A percentile compares a stretch with the other conserved stretches of the same genome.
phyloP scores from a whole-genome alignment of 1,140 invertebrate species.

The Diploscapter pachys region DNA sequence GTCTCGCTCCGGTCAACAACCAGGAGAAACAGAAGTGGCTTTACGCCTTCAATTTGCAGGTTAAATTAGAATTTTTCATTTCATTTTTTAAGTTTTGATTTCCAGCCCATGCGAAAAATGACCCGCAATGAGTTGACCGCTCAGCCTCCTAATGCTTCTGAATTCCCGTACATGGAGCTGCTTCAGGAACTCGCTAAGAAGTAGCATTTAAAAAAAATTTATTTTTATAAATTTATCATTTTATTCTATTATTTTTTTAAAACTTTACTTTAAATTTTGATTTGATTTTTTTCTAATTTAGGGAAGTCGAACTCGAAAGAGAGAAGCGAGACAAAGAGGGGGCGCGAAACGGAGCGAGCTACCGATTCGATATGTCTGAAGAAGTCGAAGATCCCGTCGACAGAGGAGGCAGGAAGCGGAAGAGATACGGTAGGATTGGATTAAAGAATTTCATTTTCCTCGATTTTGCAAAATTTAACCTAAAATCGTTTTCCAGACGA shows the following conservation, averaged over 20 bases:
- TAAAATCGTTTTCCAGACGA: constrained; percentile 1
- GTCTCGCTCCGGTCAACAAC: constrained; percentile 78
- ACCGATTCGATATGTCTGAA: constrained; percentile 6
- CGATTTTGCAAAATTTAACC: neutral
- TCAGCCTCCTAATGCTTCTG: constrained; percentile 81
- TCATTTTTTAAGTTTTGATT: constrained; percentile 60
- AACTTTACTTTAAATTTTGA: neutral
- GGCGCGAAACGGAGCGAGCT: neutral
- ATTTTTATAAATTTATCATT: no score
- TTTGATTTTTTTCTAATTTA: neutral
- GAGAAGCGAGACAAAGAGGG: neutral
- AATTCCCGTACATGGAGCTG: constrained; percentile 72
- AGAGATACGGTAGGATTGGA: neutral
- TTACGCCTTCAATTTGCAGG: constrained; percentile 72
- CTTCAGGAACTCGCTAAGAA: constrained; percentile 34
- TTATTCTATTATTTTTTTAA: no score
- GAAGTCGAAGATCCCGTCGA: constrained; percentile 6
- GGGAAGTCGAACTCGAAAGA: neutral
- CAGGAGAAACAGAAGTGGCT: constrained; percentile 80
- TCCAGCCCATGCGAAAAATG: constrained; percentile 77
- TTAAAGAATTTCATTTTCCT: neutral
- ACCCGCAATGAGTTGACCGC: constrained; percentile 73
- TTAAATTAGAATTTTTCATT: neutral
- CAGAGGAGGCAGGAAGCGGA: constrained; percentile 5
- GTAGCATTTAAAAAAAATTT: neutral